A percentile compares a stretch with the other conserved stretches of the same genome.
Evolutionary conservation across 2,113 vertebrate genomes (phyloP).

Genomic region (Periophthalmus modestus): DNA sequence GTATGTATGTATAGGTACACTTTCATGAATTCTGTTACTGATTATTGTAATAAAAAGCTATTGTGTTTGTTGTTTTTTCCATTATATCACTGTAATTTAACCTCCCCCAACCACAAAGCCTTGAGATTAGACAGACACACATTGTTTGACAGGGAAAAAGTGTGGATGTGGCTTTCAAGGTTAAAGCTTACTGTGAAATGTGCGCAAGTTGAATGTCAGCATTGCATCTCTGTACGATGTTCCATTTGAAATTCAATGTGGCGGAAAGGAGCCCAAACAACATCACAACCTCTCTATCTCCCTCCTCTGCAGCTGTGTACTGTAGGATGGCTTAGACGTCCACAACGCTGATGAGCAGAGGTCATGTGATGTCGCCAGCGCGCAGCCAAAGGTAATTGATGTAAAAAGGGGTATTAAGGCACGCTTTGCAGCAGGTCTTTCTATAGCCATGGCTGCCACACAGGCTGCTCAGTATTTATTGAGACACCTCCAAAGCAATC

Average conservation of each 20-base stretch:
- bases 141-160: conserved; percentile 5
- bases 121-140: background rate
- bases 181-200: conserved; percentile 5
- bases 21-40: too few species aligned
- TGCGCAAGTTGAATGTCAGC: conserved; percentile 10
- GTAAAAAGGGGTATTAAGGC: conserved; percentile 56
- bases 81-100: background rate
- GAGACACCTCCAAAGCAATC: conserved; percentile 75
- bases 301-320: background rate
- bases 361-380: conserved; percentile 32
- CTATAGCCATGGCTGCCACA: conserved; percentile 36
- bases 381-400: conserved; percentile 48
- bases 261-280: conserved; percentile 14
- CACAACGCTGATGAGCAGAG: conserved; percentile 17
- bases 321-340: background rate
- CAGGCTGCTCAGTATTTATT: conserved; percentile 74
- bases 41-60: too few species aligned
- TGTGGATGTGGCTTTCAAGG: background rate
- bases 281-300: background rate
- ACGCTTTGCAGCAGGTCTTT: conserved; percentile 42
- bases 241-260: conserved; percentile 26
- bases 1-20: too few species aligned
- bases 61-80: background rate
- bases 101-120: background rate
- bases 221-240: conserved; percentile 11